Conservation (phyloP, 2,113 vertebrate genomes). For the Phylloscopus trochilus region DNA sequence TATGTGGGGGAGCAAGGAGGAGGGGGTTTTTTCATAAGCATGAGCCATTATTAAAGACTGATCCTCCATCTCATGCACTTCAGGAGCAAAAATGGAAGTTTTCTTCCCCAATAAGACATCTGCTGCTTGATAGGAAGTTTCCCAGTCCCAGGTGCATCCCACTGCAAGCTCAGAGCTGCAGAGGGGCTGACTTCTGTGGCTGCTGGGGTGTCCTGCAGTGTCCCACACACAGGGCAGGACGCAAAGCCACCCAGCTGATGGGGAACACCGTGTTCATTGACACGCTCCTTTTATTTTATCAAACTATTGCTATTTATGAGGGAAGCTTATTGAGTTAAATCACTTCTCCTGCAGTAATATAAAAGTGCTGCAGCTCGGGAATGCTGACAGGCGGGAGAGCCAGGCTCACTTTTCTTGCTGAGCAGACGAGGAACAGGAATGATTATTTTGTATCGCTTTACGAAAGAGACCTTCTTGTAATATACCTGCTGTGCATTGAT, state of each 20-base stretch:
- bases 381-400: not conserved
- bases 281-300: not conserved
- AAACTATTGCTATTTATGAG: not conserved
- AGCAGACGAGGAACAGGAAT: conserved; percentile 29
- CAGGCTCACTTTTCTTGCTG: not conserved
- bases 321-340: conserved; percentile 30
- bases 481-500: conserved; percentile 43
- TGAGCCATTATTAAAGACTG: not conserved
- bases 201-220: not conserved
- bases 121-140: not conserved
- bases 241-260: not conserved
- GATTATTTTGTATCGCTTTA: conserved; percentile 22
- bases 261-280: not conserved
- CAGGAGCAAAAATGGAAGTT: not conserved
- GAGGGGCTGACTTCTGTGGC: not conserved
- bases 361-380: not conserved
- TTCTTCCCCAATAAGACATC: not conserved
- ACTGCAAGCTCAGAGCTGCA: not conserved
- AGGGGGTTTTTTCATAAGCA: not conserved
- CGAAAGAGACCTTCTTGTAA: not conserved
- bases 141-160: not conserved
- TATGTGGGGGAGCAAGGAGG: accelerated
- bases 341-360: conserved; percentile 1
- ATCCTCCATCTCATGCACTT: not conserved
- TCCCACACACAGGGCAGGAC: not conserved